These are phyloP conservation scores for Acanthopleura granulata DNA, from an alignment of 2,888 invertebrate species.

Conservation along the genomic window DNA sequence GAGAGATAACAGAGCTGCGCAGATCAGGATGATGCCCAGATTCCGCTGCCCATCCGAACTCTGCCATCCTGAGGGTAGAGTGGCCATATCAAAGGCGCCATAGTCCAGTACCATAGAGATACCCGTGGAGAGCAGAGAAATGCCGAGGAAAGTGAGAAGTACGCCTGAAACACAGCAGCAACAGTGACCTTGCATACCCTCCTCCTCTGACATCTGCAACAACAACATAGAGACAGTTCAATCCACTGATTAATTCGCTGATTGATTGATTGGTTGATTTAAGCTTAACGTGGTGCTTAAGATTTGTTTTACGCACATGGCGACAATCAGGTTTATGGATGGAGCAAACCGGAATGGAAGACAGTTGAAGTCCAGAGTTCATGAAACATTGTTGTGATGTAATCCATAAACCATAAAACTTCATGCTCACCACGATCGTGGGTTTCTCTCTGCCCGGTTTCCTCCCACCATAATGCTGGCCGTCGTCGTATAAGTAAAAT, in stretches of 20 bases:
- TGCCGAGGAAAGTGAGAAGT: background rate
- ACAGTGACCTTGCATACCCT: background rate
- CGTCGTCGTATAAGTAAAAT: no score
- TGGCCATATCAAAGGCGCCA: background rate
- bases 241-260: background rate
- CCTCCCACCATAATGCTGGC: no score
- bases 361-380: no score
- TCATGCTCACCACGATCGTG: no score
- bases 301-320: background rate
- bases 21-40: background rate
- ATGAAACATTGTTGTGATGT: no score
- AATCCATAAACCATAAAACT: no score
- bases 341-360: background rate
- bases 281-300: background rate
- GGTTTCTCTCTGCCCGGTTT: no score
- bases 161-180: conserved; percentile 4
- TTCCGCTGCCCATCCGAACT: conserved; percentile 8
- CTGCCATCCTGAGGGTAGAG: conserved; percentile 9
- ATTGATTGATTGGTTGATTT: background rate
- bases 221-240: background rate
- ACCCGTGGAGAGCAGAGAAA: background rate
- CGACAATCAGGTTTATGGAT: background rate
- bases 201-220: background rate
- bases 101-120: conserved; percentile 10
- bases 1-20: background rate